Evolutionary conservation across 1,140 invertebrate genomes (phyloP).

Genomic region (Ericerus pela): DNA sequence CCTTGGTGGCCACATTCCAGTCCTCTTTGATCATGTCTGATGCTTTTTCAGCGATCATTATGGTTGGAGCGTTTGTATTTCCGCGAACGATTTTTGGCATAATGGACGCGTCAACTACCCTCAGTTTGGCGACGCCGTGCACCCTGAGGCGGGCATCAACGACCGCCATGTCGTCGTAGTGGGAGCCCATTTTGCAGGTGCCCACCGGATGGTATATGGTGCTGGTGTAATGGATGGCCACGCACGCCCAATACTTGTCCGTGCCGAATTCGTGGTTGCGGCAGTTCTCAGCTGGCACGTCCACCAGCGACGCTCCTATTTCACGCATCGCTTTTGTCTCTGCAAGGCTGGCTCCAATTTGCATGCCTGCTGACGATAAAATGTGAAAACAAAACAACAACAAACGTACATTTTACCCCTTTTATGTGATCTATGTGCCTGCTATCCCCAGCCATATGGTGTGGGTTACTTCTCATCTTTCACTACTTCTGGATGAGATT

Average conservation of each 20-base stretch:
- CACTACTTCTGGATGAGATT: too few relatives aligned
- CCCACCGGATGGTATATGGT: constrained; percentile 71
- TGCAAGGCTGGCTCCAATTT: constrained; percentile 14
- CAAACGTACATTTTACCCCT: too few relatives aligned
- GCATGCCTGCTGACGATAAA: constrained; percentile 13
- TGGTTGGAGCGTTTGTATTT: constrained; percentile 37
- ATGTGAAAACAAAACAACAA: too few relatives aligned
- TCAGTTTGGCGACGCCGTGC: constrained; percentile 29
- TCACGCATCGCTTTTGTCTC: constrained; percentile 22
- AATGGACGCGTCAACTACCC: constrained; percentile 34
- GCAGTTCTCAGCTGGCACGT: constrained; percentile 54
- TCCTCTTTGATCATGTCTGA: constrained; percentile 35
- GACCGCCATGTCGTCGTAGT: constrained; percentile 31
- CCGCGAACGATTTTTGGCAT: constrained; percentile 37
- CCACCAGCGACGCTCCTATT: constrained; percentile 54
- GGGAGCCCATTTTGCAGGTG: constrained; percentile 36
- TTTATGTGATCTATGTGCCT: too few relatives aligned
- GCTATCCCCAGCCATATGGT: too few relatives aligned
- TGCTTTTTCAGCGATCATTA: constrained; percentile 44
- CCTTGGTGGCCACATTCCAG: constrained; percentile 19
- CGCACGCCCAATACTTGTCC: constrained; percentile 72
- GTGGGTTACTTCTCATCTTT: too few relatives aligned
- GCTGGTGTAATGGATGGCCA: constrained; percentile 60
- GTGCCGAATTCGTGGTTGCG: constrained; percentile 55
- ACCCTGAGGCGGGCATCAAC: constrained; percentile 34